Evolutionary conservation across 2,113 vertebrate species (phyloP), one percentile per base, ranked within the genome.

Genomic region (Eudyptes chrysolophus): DNA sequence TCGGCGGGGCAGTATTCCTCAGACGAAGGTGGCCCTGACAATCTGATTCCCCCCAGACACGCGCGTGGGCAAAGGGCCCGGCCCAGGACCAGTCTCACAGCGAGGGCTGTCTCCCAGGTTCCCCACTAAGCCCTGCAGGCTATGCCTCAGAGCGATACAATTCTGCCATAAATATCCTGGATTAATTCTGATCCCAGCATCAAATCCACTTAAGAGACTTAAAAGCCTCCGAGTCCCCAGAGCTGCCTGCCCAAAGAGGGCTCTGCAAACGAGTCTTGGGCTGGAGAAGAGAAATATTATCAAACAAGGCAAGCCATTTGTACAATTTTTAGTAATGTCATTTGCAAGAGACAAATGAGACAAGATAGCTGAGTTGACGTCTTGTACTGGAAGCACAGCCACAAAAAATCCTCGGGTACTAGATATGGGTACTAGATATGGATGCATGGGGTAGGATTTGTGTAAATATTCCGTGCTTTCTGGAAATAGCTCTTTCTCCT

Each of bases 171-270:
- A 98, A 98, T 97, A 98, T 98, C 97, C 89, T 84, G 79, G 98
- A 98, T 98, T 98, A 98, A 98, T 96, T 94, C 96, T 95, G 94
- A 98, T 98, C 96, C 96, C 86, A 88, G 91, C 95, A 97, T 96
- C 95, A 98, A 98, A 98, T 97, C 97, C 97, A 98, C 90, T 98
- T 98, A 98, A 89, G 97, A 94, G 97, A 97, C 96, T 98, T 97
- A 96, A 97, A 97, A 94, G 96, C 93, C 87, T 95, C 69, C 3
- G 5, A 96, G 96, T 96, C 91, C 77, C 89, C 70, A 82, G 96
- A 94, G 94, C 95, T 96, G 87, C 84, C 90, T 85, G 89, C 58
- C 92, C 72, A 90, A 58, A 94, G 72, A 96, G 72, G 77, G 89
- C 68, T 94, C 92, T 84, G 68, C 92, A 92, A 87, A 89, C 20